Evolutionary conservation across 1,140 invertebrate species (phyloP), one percentile per base, ranked within the genome.

Genomic region (Bicyclus anynana): DNA sequence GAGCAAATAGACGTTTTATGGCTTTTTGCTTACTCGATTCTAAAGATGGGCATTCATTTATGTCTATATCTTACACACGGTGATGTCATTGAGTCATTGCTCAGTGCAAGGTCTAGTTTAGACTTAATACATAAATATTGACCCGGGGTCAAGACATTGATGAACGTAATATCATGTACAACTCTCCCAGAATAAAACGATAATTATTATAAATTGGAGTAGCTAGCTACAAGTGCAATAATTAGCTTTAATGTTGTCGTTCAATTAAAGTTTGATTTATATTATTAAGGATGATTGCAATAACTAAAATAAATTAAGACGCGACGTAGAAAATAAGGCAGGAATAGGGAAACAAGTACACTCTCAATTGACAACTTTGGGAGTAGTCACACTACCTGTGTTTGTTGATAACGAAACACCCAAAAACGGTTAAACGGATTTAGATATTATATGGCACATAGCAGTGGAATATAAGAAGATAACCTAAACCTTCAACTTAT

Each of bases 31-130:
- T n/a, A n/a, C n/a, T n/a, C n/a, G n/a, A n/a, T n/a, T 12, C 29
- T 33, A 12, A 33, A 33, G 12, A 33, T 0, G 29, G 29, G 3
- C 29, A n/a, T 33, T 33, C 29, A 33, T 33, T 14, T 40, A 10
- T 40, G 5, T 17, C 16, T 14, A 40, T 40, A 40, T 35, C 3
- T 16, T 40, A 40, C 5, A 38, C 14, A 16, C 14, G 37, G 1
- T 60, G 58, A 60, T 60, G 48, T 60, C 58, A 60, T 14, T 20
- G 29, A 35, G 20, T 53, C 44, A 40, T 40, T 40, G 14, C 13
- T 46, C 48, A 60, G 53, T 44, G 58, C 52, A 53, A 60, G 58
- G 53, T 53, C 58, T 18, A 13, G 23, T 40, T 40, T 16, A 40
- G 37, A 16, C 37, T 53, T 20, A 33, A n/a, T n/a, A n/a, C n/a